These are phyloP conservation scores for Thecophora atra DNA, from an alignment of 2,888 invertebrate genomes.

Conservation along the genomic window DNA sequence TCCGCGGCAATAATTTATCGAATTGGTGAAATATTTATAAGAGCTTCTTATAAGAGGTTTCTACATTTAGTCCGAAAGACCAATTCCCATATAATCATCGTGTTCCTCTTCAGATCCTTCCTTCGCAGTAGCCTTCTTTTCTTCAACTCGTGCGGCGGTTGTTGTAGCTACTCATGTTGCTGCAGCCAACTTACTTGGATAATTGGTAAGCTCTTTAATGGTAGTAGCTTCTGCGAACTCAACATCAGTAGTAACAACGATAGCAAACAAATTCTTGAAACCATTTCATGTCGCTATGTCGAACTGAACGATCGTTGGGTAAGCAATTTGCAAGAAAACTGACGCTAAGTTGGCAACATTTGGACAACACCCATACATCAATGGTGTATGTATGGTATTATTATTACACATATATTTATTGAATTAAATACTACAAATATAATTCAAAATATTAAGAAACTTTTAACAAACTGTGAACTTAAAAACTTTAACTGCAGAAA, in stretches of 20 bases:
- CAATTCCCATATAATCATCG: slow-evolving; percentile 98
- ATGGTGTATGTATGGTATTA: no score
- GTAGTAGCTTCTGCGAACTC: slow-evolving; percentile 94
- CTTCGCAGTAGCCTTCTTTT: slow-evolving; percentile 78
- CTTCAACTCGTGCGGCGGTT: slow-evolving; percentile 72
- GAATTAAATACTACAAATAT: no score
- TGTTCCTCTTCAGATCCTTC: slow-evolving; percentile 84
- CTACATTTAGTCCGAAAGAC: slow-evolving; percentile 81
- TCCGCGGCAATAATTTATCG: slow-evolving; percentile 64
- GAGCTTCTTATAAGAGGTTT: slow-evolving; percentile 28
- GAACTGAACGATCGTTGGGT: slow-evolving; percentile 95
- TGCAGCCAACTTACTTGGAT: slow-evolving; percentile 93
- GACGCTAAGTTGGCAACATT: slow-evolving; percentile 93
- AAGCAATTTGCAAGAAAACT: slow-evolving; percentile 90
- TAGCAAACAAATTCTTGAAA: slow-evolving; percentile 96
- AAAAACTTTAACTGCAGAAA: no score
- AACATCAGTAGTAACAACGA: slow-evolving; percentile 95
- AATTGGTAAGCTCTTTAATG: slow-evolving; percentile 93
- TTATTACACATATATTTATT: no score
- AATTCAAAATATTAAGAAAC: no score
- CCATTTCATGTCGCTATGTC: slow-evolving; percentile 98
- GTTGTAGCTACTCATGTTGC: slow-evolving; percentile 71
- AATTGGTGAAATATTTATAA: slow-evolving; percentile 29
- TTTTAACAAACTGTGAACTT: no score
- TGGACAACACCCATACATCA: no score